A percentile compares a stretch with the other conserved stretches of the same genome.
phyloP scores from a whole-genome alignment of 2,113 vertebrate genomes.

The Barbus barbus region DNA sequence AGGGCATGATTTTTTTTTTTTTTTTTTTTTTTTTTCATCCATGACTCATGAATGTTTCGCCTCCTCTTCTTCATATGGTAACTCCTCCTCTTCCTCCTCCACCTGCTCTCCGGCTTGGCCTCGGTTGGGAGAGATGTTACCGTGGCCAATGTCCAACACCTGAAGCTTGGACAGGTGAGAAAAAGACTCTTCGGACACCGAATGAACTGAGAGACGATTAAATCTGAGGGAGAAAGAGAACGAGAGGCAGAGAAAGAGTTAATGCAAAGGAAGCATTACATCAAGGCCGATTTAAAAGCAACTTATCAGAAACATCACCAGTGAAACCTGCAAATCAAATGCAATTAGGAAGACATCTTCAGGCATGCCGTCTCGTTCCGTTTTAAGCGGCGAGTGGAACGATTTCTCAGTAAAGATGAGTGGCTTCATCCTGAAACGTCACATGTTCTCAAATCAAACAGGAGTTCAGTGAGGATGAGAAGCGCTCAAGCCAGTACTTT shows the following conservation, averaged over 20 bases:
- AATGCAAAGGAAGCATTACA: not conserved
- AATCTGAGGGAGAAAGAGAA: conserved; percentile 72
- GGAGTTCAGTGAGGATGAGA: not conserved
- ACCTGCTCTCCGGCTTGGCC: conserved; percentile 40
- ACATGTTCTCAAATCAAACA: not conserved
- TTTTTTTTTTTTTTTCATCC: not conserved
- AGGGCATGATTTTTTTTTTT: not conserved
- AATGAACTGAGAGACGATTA: conserved; percentile 85
- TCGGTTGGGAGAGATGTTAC: conserved; percentile 46
- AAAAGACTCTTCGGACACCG: conserved; percentile 86
- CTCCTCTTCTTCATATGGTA: conserved; percentile 40
- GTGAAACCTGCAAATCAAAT: not conserved
- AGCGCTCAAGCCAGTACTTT: not conserved
- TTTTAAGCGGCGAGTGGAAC: not conserved
- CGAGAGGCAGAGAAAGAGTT: not conserved
- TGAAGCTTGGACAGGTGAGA: conserved; percentile 85
- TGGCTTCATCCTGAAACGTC: not conserved
- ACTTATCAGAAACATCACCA: too few species aligned
- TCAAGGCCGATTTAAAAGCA: too few species aligned
- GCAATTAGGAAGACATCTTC: not conserved
- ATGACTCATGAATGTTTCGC: not conserved
- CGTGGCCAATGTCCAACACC: conserved; percentile 85
- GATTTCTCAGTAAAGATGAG: not conserved
- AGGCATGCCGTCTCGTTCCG: not conserved
- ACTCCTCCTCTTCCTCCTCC: conserved; percentile 41